A percentile compares a stretch with the other conserved stretches of the same genome.
Evolutionary conservation across 2,113 vertebrate species (phyloP).

Genomic region (Triplophysa dalaica): DNA sequence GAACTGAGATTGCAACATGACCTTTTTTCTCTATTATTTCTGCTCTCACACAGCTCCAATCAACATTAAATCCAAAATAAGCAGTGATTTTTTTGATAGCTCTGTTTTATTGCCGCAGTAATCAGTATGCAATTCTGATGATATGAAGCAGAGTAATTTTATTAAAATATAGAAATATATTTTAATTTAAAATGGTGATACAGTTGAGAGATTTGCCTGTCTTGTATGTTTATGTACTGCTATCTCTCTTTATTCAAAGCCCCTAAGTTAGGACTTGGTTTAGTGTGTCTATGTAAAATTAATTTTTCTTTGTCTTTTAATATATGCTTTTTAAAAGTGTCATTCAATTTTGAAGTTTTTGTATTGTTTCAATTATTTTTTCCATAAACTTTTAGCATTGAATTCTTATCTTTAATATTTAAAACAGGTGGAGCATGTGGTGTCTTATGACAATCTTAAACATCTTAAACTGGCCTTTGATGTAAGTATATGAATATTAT

Average conservation of each 20-base stretch:
- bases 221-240: too few species aligned
- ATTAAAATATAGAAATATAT: too few species aligned
- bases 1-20: neutral
- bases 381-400: too few species aligned
- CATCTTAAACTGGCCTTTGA: conserved; percentile 75
- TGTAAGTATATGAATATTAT: conserved; percentile 52
- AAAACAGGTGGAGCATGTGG: conserved; percentile 68
- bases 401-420: conserved; percentile 36
- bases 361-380: neutral
- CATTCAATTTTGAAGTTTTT: neutral
- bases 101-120: too few species aligned
- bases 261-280: conserved; percentile 38
- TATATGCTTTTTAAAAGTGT: neutral
- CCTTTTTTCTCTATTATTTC: neutral
- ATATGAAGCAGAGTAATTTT: too few species aligned
- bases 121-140: too few species aligned
- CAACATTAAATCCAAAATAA: too few species aligned
- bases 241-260: conserved; percentile 45
- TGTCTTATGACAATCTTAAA: conserved; percentile 70
- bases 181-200: too few species aligned
- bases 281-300: conserved; percentile 29
- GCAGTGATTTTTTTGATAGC: too few species aligned
- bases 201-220: too few species aligned
- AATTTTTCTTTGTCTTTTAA: neutral
- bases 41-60: too few species aligned